Evolutionary conservation across 2,888 invertebrate species (phyloP), one percentile per base, ranked within the genome.

Genomic region (Platypus cylindrus): DNA sequence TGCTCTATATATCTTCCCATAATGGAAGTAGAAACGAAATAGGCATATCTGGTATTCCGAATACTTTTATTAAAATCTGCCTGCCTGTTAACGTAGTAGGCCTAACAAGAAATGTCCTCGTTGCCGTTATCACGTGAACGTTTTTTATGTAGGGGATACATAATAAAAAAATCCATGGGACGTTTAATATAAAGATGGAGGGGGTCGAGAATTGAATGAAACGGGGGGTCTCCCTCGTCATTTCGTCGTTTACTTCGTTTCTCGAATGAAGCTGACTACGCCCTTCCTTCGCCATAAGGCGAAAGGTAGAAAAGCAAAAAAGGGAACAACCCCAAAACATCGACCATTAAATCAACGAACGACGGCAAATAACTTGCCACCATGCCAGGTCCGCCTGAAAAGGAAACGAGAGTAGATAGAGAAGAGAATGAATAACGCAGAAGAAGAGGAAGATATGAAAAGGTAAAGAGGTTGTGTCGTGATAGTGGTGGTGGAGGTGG

Each of bases 271-370:
- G 43, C 43, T 46, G 47, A 48, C 48, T 45, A 51, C 54, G 53
- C 53, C 53, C 52, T 48, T 51, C n/a, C n/a, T n/a, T n/a, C n/a
- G n/a, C n/a, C 48, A 35, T 40, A 34, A 50, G 50, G 53, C 50
- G 50, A 48, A 49, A 50, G 52, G 50, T 49, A 39, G n/a, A n/a
- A n/a, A n/a, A n/a, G n/a, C n/a, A n/a, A n/a, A n/a, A 39, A 20
- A 49, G n/a, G 52, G 53, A 49, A 48, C 46, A 47, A 48, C 46
- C 48, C 47, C 51, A 47, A 46, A 44, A 46, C 51, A 50, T 31
- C 41, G 16, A 49, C 54, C 52, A 51, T 52, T 52, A 50, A 55
- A 49, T 51, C 48, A 49, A 49, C 49, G 49, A 48, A n/a, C n/a
- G n/a, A n/a, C n/a, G n/a, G n/a, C n/a, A n/a, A 32, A 32, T 24